Base-by-base conservation (phyloP, 2,113 vertebrate genomes). In the Rhinolophus sinicus region DNA sequence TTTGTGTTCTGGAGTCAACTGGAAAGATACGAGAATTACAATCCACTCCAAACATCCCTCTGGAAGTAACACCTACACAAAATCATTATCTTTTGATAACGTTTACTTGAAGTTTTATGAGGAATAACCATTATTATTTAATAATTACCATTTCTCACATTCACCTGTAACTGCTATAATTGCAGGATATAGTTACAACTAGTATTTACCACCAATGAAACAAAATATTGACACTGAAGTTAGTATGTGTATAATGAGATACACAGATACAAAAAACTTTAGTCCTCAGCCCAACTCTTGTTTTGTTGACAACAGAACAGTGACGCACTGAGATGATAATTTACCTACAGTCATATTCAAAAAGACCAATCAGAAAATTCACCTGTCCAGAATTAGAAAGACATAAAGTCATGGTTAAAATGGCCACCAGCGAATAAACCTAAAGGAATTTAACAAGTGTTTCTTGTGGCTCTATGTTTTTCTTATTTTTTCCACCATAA, bases 151-250 rank as follows among this genome's bases (percentile, higher is more conserved):
- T 64, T 88, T 75, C 62, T 93, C 33, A 82, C 16, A 56, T 40
- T 94, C 21, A 6, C 40, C 24, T 88, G 35, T 83, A 93, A 88
- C 30, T 70, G 33, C 15, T 77, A 3, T 83, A 87, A 95, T 40
- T 97, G 44, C 13, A 87, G n/a, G 54, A 62, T 47, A 65, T 28
- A 69, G 30, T 89, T 83, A 85, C 58, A 73, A 94, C 19, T 84
- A 65, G 21, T 77, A 73, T 70, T 95, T 92, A 85, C 40, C 83
- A 89, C 30, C 16, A 76, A 89, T 80, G 80, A 92, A 93, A 86
- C 70, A 90, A 92, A 89, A 83, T 87, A 73, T 54, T 30, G 69
- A 72, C 86, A 82, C 40, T 28, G 11, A 95, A 91, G 67, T n/a
- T 47, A 19, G 4, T 40, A 18, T 83, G 8, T 21, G 4, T 64